phyloP scores from a whole-genome alignment of 2,797 vertebrate species.

The Anableps anableps region DNA sequence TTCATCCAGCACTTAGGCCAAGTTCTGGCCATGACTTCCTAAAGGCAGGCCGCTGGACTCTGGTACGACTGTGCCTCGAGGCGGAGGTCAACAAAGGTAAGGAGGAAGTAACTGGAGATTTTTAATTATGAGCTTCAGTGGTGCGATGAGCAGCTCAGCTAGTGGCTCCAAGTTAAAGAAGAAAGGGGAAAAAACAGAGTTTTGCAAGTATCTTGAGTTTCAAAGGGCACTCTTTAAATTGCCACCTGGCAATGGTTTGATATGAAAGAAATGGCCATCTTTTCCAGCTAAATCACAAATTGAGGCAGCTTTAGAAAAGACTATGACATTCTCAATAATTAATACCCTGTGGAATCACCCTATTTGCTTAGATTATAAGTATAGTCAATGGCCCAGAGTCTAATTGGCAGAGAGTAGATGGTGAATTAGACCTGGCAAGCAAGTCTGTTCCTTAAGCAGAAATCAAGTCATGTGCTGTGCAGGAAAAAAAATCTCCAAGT shows the following conservation, averaged over 20 bases:
- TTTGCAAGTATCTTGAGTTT: constrained; percentile 55
- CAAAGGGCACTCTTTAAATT: constrained; percentile 52
- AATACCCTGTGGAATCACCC: constrained; percentile 60
- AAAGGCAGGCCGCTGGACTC: constrained; percentile 55
- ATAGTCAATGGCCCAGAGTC: constrained; percentile 47
- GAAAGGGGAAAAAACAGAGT: constrained; percentile 42
- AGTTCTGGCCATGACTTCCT: constrained; percentile 64
- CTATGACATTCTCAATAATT: constrained; percentile 58
- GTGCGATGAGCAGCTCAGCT: constrained; percentile 64
- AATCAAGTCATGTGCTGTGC: neutral
- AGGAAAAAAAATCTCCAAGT: neutral
- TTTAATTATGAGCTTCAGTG: constrained; percentile 78
- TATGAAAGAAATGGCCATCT: constrained; percentile 47
- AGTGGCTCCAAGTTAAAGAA: constrained; percentile 51
- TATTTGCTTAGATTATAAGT: constrained; percentile 50
- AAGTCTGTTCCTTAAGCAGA: constrained; percentile 29
- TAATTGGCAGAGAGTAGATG: constrained; percentile 48
- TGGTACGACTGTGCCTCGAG: constrained; percentile 47
- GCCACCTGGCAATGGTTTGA: constrained; percentile 46
- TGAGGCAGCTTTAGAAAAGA: constrained; percentile 54
- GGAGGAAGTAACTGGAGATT: constrained; percentile 73
- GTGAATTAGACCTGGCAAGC: constrained; percentile 17
- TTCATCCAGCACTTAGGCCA: constrained; percentile 54
- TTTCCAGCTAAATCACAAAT: constrained; percentile 58
- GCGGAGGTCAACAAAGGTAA: constrained; percentile 68